phyloP scores from a whole-genome alignment of 2,797 vertebrate genomes.

The Hypotaenidia philippensis region DNA sequence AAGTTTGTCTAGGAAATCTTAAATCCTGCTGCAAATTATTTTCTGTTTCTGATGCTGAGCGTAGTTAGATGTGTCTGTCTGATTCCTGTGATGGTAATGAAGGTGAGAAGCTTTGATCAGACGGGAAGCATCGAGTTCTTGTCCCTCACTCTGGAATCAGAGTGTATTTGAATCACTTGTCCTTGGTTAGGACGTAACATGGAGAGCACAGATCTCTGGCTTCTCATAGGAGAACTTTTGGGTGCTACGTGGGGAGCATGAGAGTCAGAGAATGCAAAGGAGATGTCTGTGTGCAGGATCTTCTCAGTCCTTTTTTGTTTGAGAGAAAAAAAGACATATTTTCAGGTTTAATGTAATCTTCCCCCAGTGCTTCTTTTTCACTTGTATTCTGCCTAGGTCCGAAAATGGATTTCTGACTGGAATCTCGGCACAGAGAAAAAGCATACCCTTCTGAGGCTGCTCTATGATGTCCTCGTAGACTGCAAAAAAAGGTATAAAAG shows the following conservation, averaged over 20 bases:
- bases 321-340: background rate
- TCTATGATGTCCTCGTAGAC: constrained; percentile 96
- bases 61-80: background rate
- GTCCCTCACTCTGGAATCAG: background rate
- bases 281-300: background rate
- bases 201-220: background rate
- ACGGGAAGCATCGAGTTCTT: background rate
- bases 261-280: background rate
- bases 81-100: background rate
- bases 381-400: constrained; percentile 81
- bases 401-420: constrained; percentile 98
- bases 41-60: background rate
- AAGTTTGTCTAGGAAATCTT: background rate
- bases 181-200: background rate
- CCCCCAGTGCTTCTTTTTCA: background rate
- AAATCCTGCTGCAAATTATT: background rate
- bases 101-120: background rate
- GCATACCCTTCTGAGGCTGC: constrained; percentile 91
- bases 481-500: constrained; percentile 93
- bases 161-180: background rate
- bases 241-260: background rate
- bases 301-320: background rate
- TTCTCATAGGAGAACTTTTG: background rate
- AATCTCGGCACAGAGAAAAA: constrained; percentile 96
- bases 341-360: background rate